phyloP scores from a whole-genome alignment of 2,888 invertebrate species.

The Dendrolimus houi region DNA sequence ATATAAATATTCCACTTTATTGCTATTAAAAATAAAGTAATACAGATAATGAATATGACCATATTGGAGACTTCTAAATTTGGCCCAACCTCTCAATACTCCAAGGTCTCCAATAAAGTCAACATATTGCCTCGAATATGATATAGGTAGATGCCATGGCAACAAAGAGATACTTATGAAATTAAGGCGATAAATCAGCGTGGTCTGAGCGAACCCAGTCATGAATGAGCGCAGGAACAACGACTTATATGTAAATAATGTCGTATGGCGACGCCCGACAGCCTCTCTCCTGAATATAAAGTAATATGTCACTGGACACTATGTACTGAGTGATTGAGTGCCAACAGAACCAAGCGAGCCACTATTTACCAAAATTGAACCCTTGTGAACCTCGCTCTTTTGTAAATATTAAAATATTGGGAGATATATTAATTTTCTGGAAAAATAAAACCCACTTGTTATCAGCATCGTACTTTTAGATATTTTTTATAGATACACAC shows the following conservation, averaged over 20 bases:
- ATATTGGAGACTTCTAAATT: no score
- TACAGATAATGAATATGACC: no score
- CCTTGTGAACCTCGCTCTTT: no score
- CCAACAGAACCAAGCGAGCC: slow-evolving; percentile 24
- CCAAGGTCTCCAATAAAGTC: slow-evolving; percentile 40
- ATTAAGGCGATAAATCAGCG: slow-evolving; percentile 72
- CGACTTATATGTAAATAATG: slow-evolving; percentile 71
- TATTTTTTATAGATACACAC: no score
- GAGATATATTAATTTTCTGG: no score
- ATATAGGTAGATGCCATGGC: slow-evolving; percentile 56
- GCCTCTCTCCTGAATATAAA: slow-evolving; percentile 54
- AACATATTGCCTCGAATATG: slow-evolving; percentile 53
- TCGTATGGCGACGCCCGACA: slow-evolving; percentile 44
- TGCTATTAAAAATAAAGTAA: no score
- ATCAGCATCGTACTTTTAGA: no score
- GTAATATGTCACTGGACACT: slow-evolving; percentile 52
- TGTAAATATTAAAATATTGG: no score
- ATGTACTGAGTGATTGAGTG: slow-evolving; percentile 40
- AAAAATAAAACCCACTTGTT: no score
- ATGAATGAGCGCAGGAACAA: slow-evolving; percentile 66
- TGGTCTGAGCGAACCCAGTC: slow-evolving; percentile 42
- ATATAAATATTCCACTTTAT: no score
- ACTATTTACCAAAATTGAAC: slow-evolving; percentile 10
- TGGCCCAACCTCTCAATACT: no score
- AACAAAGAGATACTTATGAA: slow-evolving; percentile 75